A percentile compares a stretch with the other conserved stretches of the same genome.
Conservation (phyloP, 2,113 vertebrate genomes). For the Onychostruthus taczanowskii region DNA sequence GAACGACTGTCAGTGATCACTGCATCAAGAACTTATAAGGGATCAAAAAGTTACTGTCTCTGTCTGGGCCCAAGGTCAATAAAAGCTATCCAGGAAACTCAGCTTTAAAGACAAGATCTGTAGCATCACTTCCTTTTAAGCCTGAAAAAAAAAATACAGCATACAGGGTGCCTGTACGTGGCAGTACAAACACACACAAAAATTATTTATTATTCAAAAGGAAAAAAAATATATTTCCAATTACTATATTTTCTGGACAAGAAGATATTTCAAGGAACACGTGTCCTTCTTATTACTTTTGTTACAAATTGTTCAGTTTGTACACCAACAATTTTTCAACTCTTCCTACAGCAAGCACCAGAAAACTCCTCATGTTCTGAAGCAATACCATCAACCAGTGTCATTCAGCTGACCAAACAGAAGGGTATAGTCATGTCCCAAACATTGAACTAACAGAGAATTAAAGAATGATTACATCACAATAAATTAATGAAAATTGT, state of each 20-base stretch:
- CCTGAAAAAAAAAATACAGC: background rate
- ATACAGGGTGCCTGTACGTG: background rate
- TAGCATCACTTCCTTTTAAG: background rate
- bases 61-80: background rate
- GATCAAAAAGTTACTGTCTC: background rate
- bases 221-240: background rate
- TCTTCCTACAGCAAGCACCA: background rate
- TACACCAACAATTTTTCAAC: background rate
- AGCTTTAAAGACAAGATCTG: background rate
- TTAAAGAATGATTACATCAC: background rate
- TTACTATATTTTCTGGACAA: background rate
- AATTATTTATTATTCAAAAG: background rate
- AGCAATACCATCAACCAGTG: background rate
- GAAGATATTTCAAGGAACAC: background rate
- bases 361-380: background rate
- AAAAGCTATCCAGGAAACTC: background rate
- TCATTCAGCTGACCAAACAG: background rate
- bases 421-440: background rate
- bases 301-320: background rate
- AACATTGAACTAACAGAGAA: background rate
- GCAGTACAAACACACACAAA: background rate
- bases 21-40: background rate
- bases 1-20: background rate
- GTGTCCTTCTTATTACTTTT: background rate
- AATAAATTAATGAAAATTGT: background rate